These are phyloP conservation scores for Prionailurus viverrinus DNA, from an alignment of 2,113 vertebrate species.

Conservation along the genomic window DNA sequence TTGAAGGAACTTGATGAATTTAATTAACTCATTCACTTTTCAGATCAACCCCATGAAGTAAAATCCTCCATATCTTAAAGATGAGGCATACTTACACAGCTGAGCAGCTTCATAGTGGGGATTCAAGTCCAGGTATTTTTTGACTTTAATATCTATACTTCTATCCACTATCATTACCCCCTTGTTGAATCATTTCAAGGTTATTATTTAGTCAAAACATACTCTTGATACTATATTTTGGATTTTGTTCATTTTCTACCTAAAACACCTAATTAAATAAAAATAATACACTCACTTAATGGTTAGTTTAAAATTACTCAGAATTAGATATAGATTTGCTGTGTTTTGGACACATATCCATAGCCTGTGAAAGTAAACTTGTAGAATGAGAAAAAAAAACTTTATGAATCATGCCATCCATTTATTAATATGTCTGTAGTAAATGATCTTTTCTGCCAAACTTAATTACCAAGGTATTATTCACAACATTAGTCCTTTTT, in stretches of 20 bases:
- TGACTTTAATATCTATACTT: neutral
- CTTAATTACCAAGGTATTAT: neutral
- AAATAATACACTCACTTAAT: neutral
- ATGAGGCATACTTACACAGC: neutral
- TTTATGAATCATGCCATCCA: slow-evolving; percentile 25
- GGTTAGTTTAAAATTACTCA: slow-evolving; percentile 21
- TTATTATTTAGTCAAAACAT: slow-evolving; percentile 24
- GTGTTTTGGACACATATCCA: neutral
- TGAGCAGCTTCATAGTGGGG: neutral
- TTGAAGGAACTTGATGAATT: neutral
- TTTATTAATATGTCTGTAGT: slow-evolving; percentile 25
- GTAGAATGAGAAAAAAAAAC: slow-evolving; percentile 34
- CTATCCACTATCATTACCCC: neutral
- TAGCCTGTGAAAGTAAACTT: slow-evolving; percentile 22
- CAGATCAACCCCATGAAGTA: neutral
- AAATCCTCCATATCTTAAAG: neutral
- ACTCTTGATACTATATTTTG: neutral
- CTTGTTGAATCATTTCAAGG: neutral
- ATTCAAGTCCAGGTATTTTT: neutral
- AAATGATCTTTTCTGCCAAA: slow-evolving; percentile 46
- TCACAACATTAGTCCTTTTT: neutral
- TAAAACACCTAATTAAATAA: slow-evolving; percentile 44
- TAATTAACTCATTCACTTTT: slow-evolving; percentile 9
- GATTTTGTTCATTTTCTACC: neutral
- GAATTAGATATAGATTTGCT: slow-evolving; percentile 28